Percentiles rank a stretch among this genome's conserved stretches.
These are phyloP conservation scores for Leptosomus discolor DNA, from an alignment of 2,113 vertebrate genomes.

Conservation along the genomic window DNA sequence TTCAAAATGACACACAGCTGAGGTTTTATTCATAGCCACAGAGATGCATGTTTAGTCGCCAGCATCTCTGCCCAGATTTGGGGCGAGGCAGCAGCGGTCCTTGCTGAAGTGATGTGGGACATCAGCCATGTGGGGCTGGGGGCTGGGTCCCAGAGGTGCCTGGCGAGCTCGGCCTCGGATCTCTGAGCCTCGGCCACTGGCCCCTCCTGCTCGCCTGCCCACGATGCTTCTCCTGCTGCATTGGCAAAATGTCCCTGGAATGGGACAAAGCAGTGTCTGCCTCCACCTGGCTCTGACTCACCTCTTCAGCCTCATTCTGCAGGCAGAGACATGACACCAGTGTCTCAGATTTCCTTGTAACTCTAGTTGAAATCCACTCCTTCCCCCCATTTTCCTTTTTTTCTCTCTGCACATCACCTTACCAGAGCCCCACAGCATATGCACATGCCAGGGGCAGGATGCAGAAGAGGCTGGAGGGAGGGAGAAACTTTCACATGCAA, in stretches of 20 bases:
- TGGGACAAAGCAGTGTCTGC: background rate
- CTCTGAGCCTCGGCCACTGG: fast-evolving
- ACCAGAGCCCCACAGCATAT: background rate
- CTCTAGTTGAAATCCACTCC: background rate
- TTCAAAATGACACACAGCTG: background rate
- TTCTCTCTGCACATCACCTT: background rate
- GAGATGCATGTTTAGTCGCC: fast-evolving
- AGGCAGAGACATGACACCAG: background rate
- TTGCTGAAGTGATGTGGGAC: fast-evolving
- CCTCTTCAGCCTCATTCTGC: background rate
- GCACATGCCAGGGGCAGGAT: fast-evolving
- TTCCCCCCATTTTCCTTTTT: background rate
- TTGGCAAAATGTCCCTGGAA: fast-evolving
- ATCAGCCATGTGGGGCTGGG: fast-evolving
- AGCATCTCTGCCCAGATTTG: background rate
- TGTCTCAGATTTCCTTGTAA: background rate
- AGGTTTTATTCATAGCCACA: background rate
- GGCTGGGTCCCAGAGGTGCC: background rate
- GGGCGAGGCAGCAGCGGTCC: background rate
- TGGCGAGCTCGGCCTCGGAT: fast-evolving
- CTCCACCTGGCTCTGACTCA: background rate
- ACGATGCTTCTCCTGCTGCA: background rate
- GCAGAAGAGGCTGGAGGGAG: background rate
- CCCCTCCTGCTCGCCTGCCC: background rate
- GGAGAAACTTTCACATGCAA: background rate